A percentile compares a stretch with the other conserved stretches of the same genome.
Evolutionary conservation across 2,797 vertebrate genomes (phyloP).

Genomic region (Coranthus polyacanthus): DNA sequence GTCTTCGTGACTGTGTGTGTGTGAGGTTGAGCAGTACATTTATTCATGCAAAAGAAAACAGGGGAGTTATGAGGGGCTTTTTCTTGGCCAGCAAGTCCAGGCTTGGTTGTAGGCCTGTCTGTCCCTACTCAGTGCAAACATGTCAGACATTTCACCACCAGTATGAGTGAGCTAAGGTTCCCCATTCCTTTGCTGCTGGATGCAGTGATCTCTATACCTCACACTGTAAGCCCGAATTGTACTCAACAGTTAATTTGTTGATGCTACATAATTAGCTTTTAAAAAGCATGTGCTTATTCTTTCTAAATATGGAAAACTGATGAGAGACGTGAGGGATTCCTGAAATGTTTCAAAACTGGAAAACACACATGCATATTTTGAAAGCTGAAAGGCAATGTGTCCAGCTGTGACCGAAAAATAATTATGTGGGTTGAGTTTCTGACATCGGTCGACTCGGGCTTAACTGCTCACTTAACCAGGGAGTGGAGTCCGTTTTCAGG

Average conservation of each 20-base stretch:
- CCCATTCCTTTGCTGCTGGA: conserved; percentile 58
- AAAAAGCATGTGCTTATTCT: conserved; percentile 45
- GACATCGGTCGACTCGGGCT: conserved; percentile 55
- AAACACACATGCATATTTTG: conserved; percentile 49
- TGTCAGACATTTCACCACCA: conserved; percentile 83
- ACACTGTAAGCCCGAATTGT: conserved; percentile 50
- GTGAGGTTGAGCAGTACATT: conserved; percentile 45
- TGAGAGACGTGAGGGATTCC: conserved; percentile 52
- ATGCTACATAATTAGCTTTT: conserved; percentile 63
- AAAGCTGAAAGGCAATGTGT: conserved; percentile 58
- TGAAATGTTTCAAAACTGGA: conserved; percentile 41
- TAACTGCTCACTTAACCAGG: conserved; percentile 63
- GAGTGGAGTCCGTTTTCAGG: conserved; percentile 54
- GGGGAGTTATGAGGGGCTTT: conserved; percentile 76
- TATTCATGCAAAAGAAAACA: conserved; percentile 73
- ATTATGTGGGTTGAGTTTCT: conserved; percentile 64
- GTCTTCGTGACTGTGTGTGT: conserved; percentile 13
- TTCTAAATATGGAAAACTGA: conserved; percentile 54
- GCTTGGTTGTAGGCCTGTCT: conserved; percentile 81
- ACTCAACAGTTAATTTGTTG: conserved; percentile 47
- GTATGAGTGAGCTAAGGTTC: conserved; percentile 57
- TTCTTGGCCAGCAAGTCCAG: conserved; percentile 83
- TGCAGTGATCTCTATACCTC: conserved; percentile 45
- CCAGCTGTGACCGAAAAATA: conserved; percentile 66
- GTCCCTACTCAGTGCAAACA: conserved; percentile 80